Percentiles rank a stretch among this genome's conserved stretches.
Evolutionary conservation across 2,797 vertebrate species (phyloP).

Genomic region (Periophthalmus magnuspinnatus): DNA sequence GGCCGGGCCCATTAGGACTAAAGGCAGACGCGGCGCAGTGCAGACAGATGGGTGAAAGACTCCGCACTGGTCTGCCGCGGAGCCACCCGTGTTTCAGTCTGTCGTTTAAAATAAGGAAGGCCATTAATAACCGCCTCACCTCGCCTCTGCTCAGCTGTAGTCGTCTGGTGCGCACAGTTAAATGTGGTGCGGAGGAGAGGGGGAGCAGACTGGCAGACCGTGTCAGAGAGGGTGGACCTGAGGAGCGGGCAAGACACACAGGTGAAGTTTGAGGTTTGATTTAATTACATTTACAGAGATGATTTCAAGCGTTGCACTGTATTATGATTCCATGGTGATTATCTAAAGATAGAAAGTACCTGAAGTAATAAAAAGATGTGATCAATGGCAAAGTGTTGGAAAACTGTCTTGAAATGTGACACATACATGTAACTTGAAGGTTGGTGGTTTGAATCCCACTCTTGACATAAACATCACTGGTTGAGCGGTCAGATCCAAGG

Average conservation of each 20-base stretch:
- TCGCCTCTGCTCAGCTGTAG: conserved; percentile 65
- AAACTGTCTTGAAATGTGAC: conserved; percentile 71
- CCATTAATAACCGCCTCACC: conserved; percentile 77
- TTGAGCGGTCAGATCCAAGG: no score
- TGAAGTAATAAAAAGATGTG: conserved; percentile 28
- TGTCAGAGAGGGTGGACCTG: conserved; percentile 62
- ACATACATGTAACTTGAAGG: conserved; percentile 4
- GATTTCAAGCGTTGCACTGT: conserved; percentile 55
- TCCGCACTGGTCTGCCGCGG: conserved; percentile 60
- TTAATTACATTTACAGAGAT: conserved; percentile 34
- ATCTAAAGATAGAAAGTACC: conserved; percentile 51
- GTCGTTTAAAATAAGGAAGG: conserved; percentile 75
- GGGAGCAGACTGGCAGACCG: conserved; percentile 64
- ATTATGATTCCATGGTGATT: conserved; percentile 36
- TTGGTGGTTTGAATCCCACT: no score
- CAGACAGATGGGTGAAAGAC: conserved; percentile 78
- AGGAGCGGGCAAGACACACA: conserved; percentile 22
- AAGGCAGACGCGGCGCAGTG: conserved; percentile 57
- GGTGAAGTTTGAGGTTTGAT: conserved; percentile 31
- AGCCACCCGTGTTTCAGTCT: conserved; percentile 73
- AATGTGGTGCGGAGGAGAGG: conserved; percentile 66
- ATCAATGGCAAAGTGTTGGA: no score
- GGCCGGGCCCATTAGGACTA: conserved; percentile 59
- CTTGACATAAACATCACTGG: no score
- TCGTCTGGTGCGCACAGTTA: conserved; percentile 56